phyloP scores from a whole-genome alignment of 2,888 invertebrate species.

The Clusia tigrina region DNA sequence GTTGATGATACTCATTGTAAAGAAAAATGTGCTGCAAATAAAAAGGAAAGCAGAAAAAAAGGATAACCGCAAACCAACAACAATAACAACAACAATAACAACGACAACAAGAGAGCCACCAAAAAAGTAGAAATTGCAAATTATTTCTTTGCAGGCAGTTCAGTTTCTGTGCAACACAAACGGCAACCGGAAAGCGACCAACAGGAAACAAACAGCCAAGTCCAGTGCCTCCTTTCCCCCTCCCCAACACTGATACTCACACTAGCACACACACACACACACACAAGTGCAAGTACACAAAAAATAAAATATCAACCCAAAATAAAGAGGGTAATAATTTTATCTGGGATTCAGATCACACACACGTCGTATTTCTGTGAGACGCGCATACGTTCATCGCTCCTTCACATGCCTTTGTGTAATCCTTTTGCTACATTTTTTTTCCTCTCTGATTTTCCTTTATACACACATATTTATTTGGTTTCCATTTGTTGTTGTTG shows the following conservation, averaged over 20 bases:
- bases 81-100: constrained; percentile 8
- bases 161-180: constrained; percentile 48
- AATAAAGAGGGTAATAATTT: constrained; percentile 61
- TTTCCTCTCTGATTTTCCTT: constrained; percentile 3
- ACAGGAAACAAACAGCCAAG: constrained; percentile 58
- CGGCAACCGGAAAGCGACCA: constrained; percentile 61
- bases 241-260: no score
- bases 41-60: constrained; percentile 37
- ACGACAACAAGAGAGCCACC: constrained; percentile 18
- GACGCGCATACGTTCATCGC: constrained; percentile 5
- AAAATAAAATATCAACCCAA: constrained; percentile 26
- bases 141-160: constrained; percentile 36
- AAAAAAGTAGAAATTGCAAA: constrained; percentile 36
- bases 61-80: constrained; percentile 26
- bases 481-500: constrained; percentile 7
- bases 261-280: constrained; percentile 19
- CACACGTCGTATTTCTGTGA: constrained; percentile 45
- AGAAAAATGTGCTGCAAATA: constrained; percentile 11
- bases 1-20: constrained; percentile 60
- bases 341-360: constrained; percentile 62
- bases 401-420: constrained; percentile 18
- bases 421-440: constrained; percentile 34
- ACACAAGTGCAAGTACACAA: constrained; percentile 17
- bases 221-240: no score
- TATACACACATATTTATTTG: constrained; percentile 9